Base-by-base conservation (phyloP, 2,888 invertebrate genomes). In the Oscheius sp. region DNA sequence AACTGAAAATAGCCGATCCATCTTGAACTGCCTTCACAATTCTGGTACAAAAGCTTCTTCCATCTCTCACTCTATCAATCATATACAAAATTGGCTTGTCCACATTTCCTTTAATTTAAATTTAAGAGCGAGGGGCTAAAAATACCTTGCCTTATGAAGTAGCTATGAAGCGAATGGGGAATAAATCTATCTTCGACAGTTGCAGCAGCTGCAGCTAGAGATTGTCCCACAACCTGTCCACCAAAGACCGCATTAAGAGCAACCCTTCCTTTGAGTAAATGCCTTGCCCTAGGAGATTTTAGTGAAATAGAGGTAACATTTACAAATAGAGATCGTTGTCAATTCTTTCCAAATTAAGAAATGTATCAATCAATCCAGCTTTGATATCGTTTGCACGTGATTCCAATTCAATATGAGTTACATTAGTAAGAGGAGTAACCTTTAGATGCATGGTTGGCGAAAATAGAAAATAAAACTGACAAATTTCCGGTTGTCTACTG, bases 1-100 rank as follows among this genome's bases (percentile, higher is more conserved):
- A 75, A 3, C 86, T 86, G 70, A 87, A 86, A n/a, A 88, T 87
- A 3, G 86, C 79, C 34, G 83, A 73, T 0, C 87, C 88, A 52
- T 87, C 83, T 73, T 88, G 88, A 20, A 85, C 83, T 1, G 88
- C 88, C 72, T 87, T 87, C 17, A 88, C 87, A n/a, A 81, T 75
- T 10, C 88, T 80, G 46, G 87, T 87, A 61, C 83, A 76, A 73
- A 87, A 88, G 37, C 87, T 87, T 15, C 82, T 73, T 1, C 88
- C 88, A 77, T 88, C 87, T n/a, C 88, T 75, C 1, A 86, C 84
- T 17, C 86, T 80, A 42, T 87, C 87, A 33, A 88, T 87, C 71
- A 86, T 84, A 74, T 88, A 88, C 37, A 88, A 70, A 12, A 88
- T 86, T 4, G 88, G 87, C 34, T 79, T 81, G 31, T 84, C 73